Base-by-base conservation (phyloP, 35 echinoderm and acorn worm species). In the Apostichopus parvimensis region DNA sequence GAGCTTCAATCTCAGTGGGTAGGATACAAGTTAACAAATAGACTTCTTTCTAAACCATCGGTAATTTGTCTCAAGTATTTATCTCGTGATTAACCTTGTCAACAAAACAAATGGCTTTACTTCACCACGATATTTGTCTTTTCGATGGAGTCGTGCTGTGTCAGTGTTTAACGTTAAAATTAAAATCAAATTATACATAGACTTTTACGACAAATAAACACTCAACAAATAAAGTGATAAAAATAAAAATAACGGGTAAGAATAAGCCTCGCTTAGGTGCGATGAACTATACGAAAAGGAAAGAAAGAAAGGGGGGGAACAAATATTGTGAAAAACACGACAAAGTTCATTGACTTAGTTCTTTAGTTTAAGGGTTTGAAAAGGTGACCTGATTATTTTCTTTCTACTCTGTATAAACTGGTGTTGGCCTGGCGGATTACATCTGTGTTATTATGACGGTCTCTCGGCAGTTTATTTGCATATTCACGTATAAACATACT, bases 171-270 rank as follows among this genome's bases (percentile, higher is more conserved):
- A 80, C 20, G 52, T 13, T 28, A 80, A 61, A 80, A 80, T 80
- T 80, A 80, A 80, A 80, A 11, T 80, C 78, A 80, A 80, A 80
- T 80, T 80, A 80, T 53, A 53, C 28, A 80, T 15, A 80, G 7
- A 60, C 4, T 60, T 60, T 60, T 7, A 12, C 58, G 58, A 60
- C 58, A 60, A 60, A 60, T 60, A 61, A 61, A 61, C 7, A 61
- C 7, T 45, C 0, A 61, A 61, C 7, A 61, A 61, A 12, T 8
- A 61, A 61, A 61, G 8, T 12, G 58, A 61, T 8, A 8, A 61
- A 61, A 61, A 8, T 12, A 61, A 8, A 61, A 9, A 61, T 61
- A 5, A 12, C 12, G 58, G 58, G 6, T 61, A 45, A 45, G 34
- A 45, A 45, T 45, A 45, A 45, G 34, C 34, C 34, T 45, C 34